A percentile compares a stretch with the other conserved stretches of the same genome.
Evolutionary conservation across 2,113 vertebrate genomes (phyloP).

Genomic region (Gallinago undulata): DNA sequence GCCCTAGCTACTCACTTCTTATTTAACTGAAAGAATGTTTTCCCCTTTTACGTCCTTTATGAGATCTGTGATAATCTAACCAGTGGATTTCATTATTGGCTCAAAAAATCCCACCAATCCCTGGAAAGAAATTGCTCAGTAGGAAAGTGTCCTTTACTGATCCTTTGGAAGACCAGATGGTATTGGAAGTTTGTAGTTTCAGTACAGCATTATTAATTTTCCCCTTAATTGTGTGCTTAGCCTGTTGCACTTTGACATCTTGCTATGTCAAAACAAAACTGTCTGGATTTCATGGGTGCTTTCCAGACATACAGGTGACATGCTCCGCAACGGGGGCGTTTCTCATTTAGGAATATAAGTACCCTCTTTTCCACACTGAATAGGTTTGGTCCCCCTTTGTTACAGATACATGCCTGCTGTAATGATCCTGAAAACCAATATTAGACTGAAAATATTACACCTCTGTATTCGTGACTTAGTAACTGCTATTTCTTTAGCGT

Average conservation of each 20-base stretch:
- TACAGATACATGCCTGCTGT: fast-evolving
- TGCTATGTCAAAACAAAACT: neutral
- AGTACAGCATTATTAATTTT: neutral
- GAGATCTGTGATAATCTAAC: neutral
- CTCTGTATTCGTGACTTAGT: neutral
- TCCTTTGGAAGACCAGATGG: neutral
- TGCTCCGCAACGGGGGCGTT: neutral
- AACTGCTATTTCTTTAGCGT: neutral
- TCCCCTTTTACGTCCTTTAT: neutral
- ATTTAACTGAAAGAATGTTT: neutral
- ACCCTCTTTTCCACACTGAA: neutral
- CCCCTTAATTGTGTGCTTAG: neutral
- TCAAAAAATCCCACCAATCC: neutral
- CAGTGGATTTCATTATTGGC: neutral
- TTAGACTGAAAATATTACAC: neutral
- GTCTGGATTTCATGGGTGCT: neutral
- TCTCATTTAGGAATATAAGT: neutral
- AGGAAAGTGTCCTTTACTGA: neutral
- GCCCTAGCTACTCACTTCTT: neutral
- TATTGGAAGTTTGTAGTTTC: neutral
- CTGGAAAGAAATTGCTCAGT: neutral
- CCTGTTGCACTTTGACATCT: neutral
- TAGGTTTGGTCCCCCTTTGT: neutral
- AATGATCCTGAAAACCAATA: neutral
- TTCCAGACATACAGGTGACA: neutral